phyloP scores from a whole-genome alignment of 2,113 vertebrate species.

The Circaetus gallicus region DNA sequence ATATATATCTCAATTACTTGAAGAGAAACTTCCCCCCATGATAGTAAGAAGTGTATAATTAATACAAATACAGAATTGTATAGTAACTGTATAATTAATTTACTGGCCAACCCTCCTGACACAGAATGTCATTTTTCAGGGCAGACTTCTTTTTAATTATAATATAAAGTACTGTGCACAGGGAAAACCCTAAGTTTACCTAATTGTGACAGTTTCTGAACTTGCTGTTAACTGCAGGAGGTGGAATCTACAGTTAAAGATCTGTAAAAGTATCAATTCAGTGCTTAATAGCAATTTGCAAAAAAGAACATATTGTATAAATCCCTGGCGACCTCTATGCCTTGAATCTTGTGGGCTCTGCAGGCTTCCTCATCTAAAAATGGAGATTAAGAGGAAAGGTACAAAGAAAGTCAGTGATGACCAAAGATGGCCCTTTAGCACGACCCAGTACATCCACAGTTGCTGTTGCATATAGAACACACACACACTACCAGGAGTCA shows the following conservation, averaged over 20 bases:
- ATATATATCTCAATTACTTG: not conserved
- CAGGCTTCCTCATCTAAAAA: not conserved
- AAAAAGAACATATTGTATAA: not conserved
- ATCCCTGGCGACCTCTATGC: not conserved
- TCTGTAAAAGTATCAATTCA: not conserved
- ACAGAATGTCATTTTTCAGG: not conserved
- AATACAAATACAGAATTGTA: not conserved
- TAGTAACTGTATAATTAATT: not conserved
- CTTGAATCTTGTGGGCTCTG: not conserved
- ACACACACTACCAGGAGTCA: not conserved
- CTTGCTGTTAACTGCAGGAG: not conserved
- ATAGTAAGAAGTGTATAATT: not conserved
- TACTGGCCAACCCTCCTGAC: not conserved
- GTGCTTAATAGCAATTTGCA: not conserved
- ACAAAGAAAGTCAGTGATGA: not conserved
- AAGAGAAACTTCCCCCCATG: not conserved
- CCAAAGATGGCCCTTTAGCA: not conserved
- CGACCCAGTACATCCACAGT: rapidly evolving
- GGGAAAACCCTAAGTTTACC: not conserved
- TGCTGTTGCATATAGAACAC: not conserved
- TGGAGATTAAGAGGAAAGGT: not conserved
- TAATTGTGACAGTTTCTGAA: not conserved
- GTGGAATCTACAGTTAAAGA: not conserved
- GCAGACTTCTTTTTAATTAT: not conserved
- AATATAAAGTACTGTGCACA: not conserved